phyloP scores from a whole-genome alignment of 2,888 invertebrate genomes.

The Cephus rjabovi region DNA sequence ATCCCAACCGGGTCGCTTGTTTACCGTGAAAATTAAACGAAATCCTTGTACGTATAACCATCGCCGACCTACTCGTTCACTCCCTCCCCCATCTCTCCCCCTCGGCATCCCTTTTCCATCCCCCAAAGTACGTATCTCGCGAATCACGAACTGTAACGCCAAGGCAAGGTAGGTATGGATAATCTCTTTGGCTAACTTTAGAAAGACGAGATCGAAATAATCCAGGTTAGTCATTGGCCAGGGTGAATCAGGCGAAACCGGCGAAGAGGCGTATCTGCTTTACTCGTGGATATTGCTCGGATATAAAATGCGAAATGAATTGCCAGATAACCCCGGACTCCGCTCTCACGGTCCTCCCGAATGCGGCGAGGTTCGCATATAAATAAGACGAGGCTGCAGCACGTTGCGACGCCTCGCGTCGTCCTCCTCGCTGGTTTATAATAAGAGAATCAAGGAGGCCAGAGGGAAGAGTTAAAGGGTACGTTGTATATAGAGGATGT shows the following conservation, averaged over 20 bases:
- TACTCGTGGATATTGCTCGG: constrained; percentile 40
- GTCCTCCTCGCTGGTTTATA: constrained; percentile 38
- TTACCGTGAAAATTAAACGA: constrained; percentile 46
- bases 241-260: constrained; percentile 43
- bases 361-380: constrained; percentile 40
- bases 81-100: constrained; percentile 24
- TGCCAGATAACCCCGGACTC: constrained; percentile 43
- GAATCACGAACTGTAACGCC: neutral
- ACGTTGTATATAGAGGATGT: constrained; percentile 39
- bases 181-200: constrained; percentile 55
- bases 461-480: constrained; percentile 25
- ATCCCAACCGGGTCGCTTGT: constrained; percentile 31
- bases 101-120: neutral
- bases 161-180: constrained; percentile 16
- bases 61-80: constrained; percentile 25
- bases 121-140: neutral
- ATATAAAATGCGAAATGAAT: constrained; percentile 64
- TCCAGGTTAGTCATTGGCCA: constrained; percentile 33
- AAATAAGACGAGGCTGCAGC: constrained; percentile 59
- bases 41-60: neutral
- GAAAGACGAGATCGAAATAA: constrained; percentile 56
- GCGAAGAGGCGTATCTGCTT: constrained; percentile 6
- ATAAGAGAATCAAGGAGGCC: constrained; percentile 38
- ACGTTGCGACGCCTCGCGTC: constrained; percentile 23
- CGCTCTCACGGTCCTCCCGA: constrained; percentile 17